Conservation (phyloP, 2,113 vertebrate species). For the Platycercus adscitus region DNA sequence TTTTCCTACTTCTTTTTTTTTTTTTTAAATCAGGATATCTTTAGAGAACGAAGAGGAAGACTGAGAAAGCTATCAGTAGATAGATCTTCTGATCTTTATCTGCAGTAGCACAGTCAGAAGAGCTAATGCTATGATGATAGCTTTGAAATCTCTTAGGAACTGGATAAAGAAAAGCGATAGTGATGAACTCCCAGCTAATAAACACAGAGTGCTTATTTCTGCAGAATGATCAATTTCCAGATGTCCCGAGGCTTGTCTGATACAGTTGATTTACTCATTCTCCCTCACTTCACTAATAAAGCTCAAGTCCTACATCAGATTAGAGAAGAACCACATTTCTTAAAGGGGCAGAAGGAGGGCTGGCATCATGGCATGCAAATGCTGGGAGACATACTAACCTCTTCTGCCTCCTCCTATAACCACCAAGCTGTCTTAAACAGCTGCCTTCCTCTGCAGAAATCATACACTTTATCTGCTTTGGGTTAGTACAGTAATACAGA, state of each 20-base stretch:
- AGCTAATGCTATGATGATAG: constrained; percentile 82
- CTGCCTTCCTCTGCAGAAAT: constrained; percentile 46
- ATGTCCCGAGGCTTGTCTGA: constrained; percentile 84
- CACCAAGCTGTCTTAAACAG: constrained; percentile 17
- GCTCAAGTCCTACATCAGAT: constrained; percentile 77
- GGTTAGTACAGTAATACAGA: constrained; percentile 70
- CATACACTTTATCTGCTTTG: constrained; percentile 52
- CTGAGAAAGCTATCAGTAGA: constrained; percentile 73
- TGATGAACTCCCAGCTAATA: constrained; percentile 86
- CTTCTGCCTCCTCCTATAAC: constrained; percentile 12
- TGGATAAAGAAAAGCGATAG: constrained; percentile 79
- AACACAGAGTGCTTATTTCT: constrained; percentile 83
- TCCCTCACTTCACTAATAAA: constrained; percentile 81
- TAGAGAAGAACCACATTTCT: constrained; percentile 69
- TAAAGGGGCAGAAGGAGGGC: constrained; percentile 63
- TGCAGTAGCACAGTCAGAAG: constrained; percentile 72
- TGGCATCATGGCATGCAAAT: background rate
- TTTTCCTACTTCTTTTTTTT: background rate
- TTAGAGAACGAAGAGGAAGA: background rate
- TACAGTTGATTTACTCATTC: constrained; percentile 81
- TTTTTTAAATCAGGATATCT: background rate
- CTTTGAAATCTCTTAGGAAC: constrained; percentile 83
- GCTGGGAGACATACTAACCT: constrained; percentile 1
- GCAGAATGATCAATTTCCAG: constrained; percentile 84
- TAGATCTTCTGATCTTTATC: constrained; percentile 80